Conservation (phyloP, 2,113 vertebrate genomes). For the Shinisaurus crocodilurus region DNA sequence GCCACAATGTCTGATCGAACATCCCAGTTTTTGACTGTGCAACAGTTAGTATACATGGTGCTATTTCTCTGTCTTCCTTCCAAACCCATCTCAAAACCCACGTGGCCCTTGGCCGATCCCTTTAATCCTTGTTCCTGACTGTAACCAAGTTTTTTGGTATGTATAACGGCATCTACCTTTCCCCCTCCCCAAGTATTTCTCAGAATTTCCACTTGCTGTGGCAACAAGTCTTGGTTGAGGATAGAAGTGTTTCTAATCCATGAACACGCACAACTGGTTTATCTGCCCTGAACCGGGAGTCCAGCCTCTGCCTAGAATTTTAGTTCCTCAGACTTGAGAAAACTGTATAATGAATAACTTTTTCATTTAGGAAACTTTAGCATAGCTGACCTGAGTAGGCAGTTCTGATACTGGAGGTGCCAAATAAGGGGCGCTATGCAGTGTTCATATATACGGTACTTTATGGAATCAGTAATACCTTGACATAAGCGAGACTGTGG, state of each 20-base stretch:
- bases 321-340: not conserved
- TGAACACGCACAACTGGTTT: not conserved
- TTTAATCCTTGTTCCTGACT: not conserved
- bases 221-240: not conserved
- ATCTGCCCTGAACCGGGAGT: not conserved
- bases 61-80: not conserved
- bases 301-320: not conserved
- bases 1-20: no score
- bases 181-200: not conserved
- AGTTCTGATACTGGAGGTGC: not conserved
- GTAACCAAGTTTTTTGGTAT: not conserved
- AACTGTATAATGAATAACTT: not conserved
- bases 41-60: not conserved
- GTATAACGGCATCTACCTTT: not conserved
- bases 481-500: no score
- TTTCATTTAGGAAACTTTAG: not conserved
- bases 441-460: no score
- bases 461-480: no score
- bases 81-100: not conserved
- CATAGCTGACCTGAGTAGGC: not conserved
- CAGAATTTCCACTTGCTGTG: not conserved
- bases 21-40: not conserved
- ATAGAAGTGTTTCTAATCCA: not conserved
- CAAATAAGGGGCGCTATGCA: not conserved
- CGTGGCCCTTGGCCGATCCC: not conserved